Evolutionary conservation across 2,797 vertebrate species (phyloP).

Genomic region (Sebastes cheni): DNA sequence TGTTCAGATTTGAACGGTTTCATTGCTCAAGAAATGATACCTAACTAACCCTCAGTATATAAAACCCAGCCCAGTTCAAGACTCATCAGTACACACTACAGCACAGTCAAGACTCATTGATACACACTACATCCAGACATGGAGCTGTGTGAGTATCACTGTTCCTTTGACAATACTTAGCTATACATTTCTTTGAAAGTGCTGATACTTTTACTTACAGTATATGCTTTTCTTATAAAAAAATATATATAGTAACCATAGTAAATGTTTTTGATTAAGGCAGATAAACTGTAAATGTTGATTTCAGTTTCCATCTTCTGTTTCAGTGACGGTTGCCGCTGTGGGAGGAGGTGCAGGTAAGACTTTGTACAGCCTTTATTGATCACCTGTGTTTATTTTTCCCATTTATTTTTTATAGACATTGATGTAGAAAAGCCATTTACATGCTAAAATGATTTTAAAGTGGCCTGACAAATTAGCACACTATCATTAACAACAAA

Average conservation of each 20-base stretch:
- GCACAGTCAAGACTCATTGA: too few relatives aligned
- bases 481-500: not conserved
- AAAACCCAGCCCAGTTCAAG: not conserved
- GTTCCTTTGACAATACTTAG: not conserved
- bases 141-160: conserved; percentile 5
- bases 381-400: too few relatives aligned
- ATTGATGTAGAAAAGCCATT: not conserved
- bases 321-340: not conserved
- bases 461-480: not conserved
- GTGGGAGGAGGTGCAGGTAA: not conserved
- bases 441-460: not conserved
- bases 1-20: too few relatives aligned
- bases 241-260: not conserved
- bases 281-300: not conserved
- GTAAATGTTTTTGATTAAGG: not conserved
- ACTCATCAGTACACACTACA: too few relatives aligned
- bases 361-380: too few relatives aligned
- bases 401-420: too few relatives aligned
- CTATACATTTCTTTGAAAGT: too few relatives aligned
- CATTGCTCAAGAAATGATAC: not conserved
- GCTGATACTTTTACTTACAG: not conserved
- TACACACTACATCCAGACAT: too few relatives aligned
- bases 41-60: not conserved
- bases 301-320: not conserved
- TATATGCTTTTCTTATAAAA: not conserved